These are phyloP conservation scores for Tipula unca DNA, from an alignment of 2,888 invertebrate genomes.

Conservation along the genomic window DNA sequence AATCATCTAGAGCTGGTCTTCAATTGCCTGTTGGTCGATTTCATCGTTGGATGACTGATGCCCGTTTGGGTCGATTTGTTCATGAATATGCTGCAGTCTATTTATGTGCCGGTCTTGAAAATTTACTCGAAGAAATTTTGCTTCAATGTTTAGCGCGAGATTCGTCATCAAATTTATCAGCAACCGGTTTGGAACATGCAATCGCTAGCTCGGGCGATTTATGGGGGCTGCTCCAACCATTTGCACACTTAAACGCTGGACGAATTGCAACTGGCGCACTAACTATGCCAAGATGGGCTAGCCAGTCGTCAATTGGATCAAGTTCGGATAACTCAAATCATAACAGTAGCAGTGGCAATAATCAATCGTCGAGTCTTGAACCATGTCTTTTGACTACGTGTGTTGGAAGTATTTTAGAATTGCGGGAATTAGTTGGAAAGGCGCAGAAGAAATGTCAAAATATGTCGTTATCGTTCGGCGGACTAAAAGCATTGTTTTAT, in stretches of 20 bases:
- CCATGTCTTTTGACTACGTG: constrained; percentile 77
- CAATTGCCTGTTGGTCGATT: constrained; percentile 80
- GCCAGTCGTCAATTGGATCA: constrained; percentile 55
- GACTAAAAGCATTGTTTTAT: constrained; percentile 75
- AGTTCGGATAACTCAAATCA: constrained; percentile 38
- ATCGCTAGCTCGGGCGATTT: constrained; percentile 80
- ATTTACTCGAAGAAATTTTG: constrained; percentile 77
- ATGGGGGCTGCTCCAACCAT: constrained; percentile 85
- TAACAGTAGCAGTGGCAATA: constrained; percentile 19
- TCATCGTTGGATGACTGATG: constrained; percentile 90
- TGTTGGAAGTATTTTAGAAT: constrained; percentile 72
- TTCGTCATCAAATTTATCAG: constrained; percentile 56
- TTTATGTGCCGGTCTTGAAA: constrained; percentile 81
- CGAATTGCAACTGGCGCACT: constrained; percentile 78
- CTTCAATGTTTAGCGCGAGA: constrained; percentile 58
- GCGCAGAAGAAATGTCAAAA: constrained; percentile 45
- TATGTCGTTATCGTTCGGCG: constrained; percentile 50
- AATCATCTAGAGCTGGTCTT: constrained; percentile 75
- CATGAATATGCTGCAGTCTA: constrained; percentile 89
- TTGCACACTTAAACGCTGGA: constrained; percentile 83
- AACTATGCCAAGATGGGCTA: constrained; percentile 76
- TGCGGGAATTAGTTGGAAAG: constrained; percentile 63
- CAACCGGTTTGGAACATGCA: constrained; percentile 71
- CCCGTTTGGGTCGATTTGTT: constrained; percentile 72
- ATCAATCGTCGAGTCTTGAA: constrained; percentile 46